Conservation (phyloP, 2,888 invertebrate species). For the Chromoteleia sp. region DNA sequence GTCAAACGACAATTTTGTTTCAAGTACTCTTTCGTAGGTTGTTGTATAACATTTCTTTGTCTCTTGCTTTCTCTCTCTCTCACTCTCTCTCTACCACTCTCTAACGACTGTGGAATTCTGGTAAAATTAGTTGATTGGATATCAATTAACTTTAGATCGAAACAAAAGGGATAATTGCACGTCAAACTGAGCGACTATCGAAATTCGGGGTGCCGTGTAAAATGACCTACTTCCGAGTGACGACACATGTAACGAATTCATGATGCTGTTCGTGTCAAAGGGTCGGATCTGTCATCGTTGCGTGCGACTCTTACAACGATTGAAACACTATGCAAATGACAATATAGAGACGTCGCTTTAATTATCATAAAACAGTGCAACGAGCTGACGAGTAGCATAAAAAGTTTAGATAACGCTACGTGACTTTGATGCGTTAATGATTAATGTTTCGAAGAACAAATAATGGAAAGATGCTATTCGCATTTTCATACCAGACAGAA, state of each 20-base stretch:
- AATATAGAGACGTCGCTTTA: slow-evolving; percentile 32
- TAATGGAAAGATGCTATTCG: no score
- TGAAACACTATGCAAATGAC: slow-evolving; percentile 51
- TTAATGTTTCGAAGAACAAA: slow-evolving; percentile 11
- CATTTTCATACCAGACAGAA: no score
- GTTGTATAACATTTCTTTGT: no score
- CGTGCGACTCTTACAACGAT: slow-evolving; percentile 38
- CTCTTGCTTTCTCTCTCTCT: no score
- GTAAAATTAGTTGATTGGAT: not conserved
- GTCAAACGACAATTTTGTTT: no score
- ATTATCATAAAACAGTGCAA: slow-evolving; percentile 29
- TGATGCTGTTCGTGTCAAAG: slow-evolving; percentile 44
- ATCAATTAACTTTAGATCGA: slow-evolving; percentile 2
- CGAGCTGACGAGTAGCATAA: not conserved
- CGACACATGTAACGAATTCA: slow-evolving; percentile 49
- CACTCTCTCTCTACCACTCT: no score
- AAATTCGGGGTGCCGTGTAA: slow-evolving; percentile 42
- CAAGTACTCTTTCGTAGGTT: no score
- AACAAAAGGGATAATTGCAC: slow-evolving; percentile 10
- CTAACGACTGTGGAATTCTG: no score
- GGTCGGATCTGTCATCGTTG: slow-evolving; percentile 29
- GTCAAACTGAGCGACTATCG: slow-evolving; percentile 17
- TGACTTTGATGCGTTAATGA: slow-evolving; percentile 23
- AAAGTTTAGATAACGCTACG: slow-evolving; percentile 29
- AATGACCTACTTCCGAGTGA: slow-evolving; percentile 52